Base-by-base conservation (phyloP, 2,797 vertebrate species). In the Remorina albescens region DNA sequence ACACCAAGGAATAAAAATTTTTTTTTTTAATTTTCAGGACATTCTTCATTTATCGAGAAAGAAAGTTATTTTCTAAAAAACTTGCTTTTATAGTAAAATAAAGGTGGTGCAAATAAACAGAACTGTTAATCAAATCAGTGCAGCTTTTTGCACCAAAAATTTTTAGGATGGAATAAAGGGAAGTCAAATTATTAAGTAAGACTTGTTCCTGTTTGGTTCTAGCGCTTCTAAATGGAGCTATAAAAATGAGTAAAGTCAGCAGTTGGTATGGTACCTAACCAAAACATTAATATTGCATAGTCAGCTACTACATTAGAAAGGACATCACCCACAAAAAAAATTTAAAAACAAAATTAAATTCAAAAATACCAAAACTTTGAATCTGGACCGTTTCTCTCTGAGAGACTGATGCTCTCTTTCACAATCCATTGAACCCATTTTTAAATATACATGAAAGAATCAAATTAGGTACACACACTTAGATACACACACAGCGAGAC, bases 151-250 rank as follows among this genome's bases (percentile, higher is more conserved):
- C 23, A n/a, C n/a, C n/a, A n/a, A n/a, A n/a, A n/a, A n/a, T n/a
- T n/a, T n/a, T n/a, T n/a, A n/a, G 18, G 32, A 72, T 50, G 26
- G 37, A 4, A 21, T 19, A 11, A 74, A 15, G 8, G 39, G 67
- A 73, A 82, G 57, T 61, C 10, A 30, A 5, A 34, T 56, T 49
- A 42, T 79, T 51, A 23, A 51, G 64, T 11, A 70, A 61, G 13
- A 53, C 7, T 50, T 56, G 8, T n/a, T 65, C n/a, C 0, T 71
- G 50, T 65, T 49, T 25, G 4, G 39, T 74, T 79, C 59, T 53
- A 76, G 10, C 66, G 78, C 76, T 64, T 23, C 0, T 4, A 44
- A 46, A 61, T 37, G 64, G 2, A 32, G 16, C 11, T 47, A 50
- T 28, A 25, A 26, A 56, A 56, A 60, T 42, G 15, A 51, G 1